Percentiles rank a stretch among this genome's conserved stretches.
phyloP scores from a whole-genome alignment of 2,797 vertebrate species.

The Sternarchorhynchus goeldii region DNA sequence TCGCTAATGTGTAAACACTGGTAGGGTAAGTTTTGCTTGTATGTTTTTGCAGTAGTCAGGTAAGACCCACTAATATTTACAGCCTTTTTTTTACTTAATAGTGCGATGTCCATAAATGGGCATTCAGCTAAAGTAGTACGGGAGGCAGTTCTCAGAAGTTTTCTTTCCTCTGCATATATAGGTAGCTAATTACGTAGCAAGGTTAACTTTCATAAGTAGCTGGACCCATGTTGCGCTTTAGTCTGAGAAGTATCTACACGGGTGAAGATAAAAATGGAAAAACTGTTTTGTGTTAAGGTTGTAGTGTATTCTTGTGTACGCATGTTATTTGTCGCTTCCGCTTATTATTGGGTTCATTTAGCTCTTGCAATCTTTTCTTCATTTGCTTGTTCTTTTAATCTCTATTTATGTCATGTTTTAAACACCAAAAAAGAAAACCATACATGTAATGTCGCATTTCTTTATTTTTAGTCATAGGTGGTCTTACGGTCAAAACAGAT shows the following conservation, averaged over 20 bases:
- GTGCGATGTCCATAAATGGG: neutral
- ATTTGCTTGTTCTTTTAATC: too few relatives aligned
- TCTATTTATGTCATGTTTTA: too few relatives aligned
- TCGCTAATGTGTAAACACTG: neutral
- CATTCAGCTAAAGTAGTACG: neutral
- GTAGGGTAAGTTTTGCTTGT: constrained; percentile 2
- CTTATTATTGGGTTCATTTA: constrained; percentile 38
- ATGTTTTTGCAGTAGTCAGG: neutral
- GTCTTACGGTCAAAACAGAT: too few relatives aligned
- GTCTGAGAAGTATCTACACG: neutral
- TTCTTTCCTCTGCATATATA: too few relatives aligned
- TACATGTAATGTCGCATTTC: too few relatives aligned
- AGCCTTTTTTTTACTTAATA: neutral
- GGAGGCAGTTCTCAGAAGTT: too few relatives aligned
- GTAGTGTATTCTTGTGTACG: neutral
- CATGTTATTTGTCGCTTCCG: constrained; percentile 20
- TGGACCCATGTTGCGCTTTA: too few relatives aligned
- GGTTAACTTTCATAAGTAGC: too few relatives aligned
- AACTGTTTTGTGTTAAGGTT: neutral
- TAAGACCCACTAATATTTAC: too few relatives aligned
- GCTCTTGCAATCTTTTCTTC: neutral
- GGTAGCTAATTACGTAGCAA: too few relatives aligned
- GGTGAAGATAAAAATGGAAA: neutral
- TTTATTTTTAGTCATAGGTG: too few relatives aligned
- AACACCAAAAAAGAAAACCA: too few relatives aligned